Conservation (phyloP, 2,113 vertebrate species). For the Sialia sialis region DNA sequence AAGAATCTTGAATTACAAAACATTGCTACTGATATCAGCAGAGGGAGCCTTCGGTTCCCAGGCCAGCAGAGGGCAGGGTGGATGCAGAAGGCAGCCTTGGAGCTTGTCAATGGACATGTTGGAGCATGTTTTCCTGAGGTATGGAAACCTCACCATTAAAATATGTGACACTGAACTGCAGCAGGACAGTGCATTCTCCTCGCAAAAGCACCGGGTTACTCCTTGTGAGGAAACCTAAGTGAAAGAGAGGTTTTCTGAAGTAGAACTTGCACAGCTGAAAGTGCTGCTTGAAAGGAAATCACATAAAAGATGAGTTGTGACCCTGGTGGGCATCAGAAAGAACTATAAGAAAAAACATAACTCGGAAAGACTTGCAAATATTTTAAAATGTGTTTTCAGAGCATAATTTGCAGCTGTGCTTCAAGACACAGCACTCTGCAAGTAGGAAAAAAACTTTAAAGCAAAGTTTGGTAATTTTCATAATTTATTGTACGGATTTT, state of each 20-base stretch:
- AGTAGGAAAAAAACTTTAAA: background rate
- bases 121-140: constrained; percentile 72
- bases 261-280: background rate
- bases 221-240: background rate
- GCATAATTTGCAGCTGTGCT: background rate
- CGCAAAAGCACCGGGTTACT: background rate
- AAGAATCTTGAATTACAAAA: background rate
- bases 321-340: background rate
- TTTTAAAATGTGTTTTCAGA: background rate
- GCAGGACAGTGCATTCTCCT: background rate
- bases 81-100: background rate
- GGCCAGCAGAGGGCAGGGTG: constrained; percentile 74
- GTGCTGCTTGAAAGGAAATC: background rate
- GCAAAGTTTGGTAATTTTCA: background rate
- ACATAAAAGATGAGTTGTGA: background rate
- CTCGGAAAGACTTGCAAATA: background rate
- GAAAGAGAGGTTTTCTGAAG: background rate
- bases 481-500: background rate
- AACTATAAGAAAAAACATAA: background rate
- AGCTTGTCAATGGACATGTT: constrained; percentile 63
- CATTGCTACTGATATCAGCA: rapidly evolving
- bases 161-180: background rate
- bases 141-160: constrained; percentile 22
- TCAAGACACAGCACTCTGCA: background rate
- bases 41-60: background rate